phyloP scores from a whole-genome alignment of 2,113 vertebrate genomes.

The Haliaeetus leucogaster region DNA sequence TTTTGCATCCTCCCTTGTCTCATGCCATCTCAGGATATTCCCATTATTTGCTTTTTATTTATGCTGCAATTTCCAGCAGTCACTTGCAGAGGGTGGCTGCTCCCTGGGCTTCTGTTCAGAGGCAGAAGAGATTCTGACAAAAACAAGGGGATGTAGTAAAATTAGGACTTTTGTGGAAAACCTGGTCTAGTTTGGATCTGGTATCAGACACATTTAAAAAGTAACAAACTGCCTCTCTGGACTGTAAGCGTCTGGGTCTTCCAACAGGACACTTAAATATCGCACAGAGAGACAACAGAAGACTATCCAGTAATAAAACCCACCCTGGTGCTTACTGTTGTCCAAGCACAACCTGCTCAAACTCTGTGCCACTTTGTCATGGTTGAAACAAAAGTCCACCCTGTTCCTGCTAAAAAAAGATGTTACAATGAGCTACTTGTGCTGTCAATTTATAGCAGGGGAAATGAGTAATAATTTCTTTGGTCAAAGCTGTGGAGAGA shows the following conservation, averaged over 20 bases:
- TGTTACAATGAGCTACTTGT: background rate
- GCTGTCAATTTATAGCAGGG: background rate
- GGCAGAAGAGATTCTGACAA: background rate
- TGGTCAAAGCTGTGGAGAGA: background rate
- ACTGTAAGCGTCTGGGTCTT: background rate
- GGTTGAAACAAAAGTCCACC: background rate
- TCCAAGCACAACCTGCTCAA: background rate
- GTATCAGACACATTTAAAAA: background rate
- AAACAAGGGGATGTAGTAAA: background rate
- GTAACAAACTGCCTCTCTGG: background rate
- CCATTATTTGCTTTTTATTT: background rate
- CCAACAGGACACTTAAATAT: background rate
- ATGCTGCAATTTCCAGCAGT: background rate
- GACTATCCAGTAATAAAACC: background rate
- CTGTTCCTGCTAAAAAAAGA: background rate
- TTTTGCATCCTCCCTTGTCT: background rate
- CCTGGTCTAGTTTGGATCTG: background rate
- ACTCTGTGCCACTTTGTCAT: background rate
- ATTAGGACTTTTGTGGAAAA: background rate
- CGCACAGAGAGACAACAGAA: background rate
- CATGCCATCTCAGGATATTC: background rate
- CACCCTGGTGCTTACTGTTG: background rate
- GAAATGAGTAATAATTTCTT: conserved; percentile 5
- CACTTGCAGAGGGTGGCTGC: background rate
- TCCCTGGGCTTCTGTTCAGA: background rate